Evolutionary conservation across 2,888 invertebrate genomes (phyloP).

Genomic region (Proisotoma minuta): DNA sequence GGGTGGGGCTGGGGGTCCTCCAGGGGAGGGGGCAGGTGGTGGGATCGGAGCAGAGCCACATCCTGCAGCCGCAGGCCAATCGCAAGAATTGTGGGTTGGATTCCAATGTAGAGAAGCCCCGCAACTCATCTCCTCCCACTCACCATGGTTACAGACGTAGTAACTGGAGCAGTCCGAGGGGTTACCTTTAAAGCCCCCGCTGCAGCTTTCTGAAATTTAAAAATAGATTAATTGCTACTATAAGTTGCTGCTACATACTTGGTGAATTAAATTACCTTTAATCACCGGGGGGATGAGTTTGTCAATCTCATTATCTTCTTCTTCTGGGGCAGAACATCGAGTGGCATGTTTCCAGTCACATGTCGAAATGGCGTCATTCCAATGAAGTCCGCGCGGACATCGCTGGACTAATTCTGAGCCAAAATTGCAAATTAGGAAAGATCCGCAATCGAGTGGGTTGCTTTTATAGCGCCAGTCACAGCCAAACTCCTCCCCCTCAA

Average conservation of each 20-base stretch:
- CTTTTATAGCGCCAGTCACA: conserved; percentile 23
- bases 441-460: conserved; percentile 22
- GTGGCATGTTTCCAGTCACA: conserved; percentile 22
- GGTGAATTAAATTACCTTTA: too few relatives aligned
- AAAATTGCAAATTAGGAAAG: conserved; percentile 22
- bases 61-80: conserved; percentile 10
- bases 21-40: neutral
- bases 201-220: too few relatives aligned
- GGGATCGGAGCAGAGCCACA: neutral
- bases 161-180: neutral
- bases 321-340: too few relatives aligned
- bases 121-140: neutral
- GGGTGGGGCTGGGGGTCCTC: neutral
- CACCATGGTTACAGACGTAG: neutral
- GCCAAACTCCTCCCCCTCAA: neutral
- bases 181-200: neutral
- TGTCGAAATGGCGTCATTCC: conserved; percentile 13
- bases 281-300: too few relatives aligned
- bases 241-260: too few relatives aligned
- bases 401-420: conserved; percentile 8
- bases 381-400: conserved; percentile 26
- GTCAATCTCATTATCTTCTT: too few relatives aligned
- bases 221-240: too few relatives aligned
- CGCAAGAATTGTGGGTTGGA: neutral
- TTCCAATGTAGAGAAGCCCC: conserved; percentile 4